Base-by-base conservation (phyloP, 30 jellyfish, hydroid and myxozoan genomes). In the Turritopsis dohrnii region DNA sequence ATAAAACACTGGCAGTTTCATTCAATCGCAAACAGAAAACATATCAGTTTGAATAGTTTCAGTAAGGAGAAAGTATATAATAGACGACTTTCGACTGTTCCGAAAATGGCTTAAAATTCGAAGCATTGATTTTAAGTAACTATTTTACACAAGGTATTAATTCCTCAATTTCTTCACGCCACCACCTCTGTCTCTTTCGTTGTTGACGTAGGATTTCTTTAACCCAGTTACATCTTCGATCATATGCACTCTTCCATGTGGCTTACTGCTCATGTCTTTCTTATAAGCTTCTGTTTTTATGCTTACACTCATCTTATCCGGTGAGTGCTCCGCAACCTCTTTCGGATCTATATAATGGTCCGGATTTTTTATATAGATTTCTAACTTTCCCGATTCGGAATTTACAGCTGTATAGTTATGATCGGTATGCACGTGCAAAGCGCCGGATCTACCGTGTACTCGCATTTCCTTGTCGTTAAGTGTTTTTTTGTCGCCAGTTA, bases 381-480 rank as follows among this genome's bases (percentile, higher is more conserved):
- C 83, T 23, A 74, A 71, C 41, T 74, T 74, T 21, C 83, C 83
- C 41, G 83, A 74, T 74, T 74, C 65, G 27, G 83, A 74, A 74
- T 74, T 26, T 20, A 74, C 83, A 21, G 83, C 83, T 19, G 83
- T 74, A 24, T 24, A 24, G 23, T 74, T 74, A 74, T 74, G 83
- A 52, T 74, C 83, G 41, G 83, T 74, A 71, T 74, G 83, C 28
- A 74, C 83, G 23, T 74, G 83, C 65, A 74, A 21, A 8, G 54
- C 65, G 16, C 83, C 83, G n/a, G 83, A 74, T 29, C 41, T 72
- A 24, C 65, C 83, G 65, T 74, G 54, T 9, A 74, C 83, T 8
- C 83, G 53, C 83, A 74, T 74, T 23, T 74, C 83, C 41, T 74
- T 74, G 13, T 74, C 83, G 65, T n/a, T 52, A 17, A 24, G 28